Evolutionary conservation across 1,140 invertebrate species (phyloP).

Genomic region (Scylla paramamosain): DNA sequence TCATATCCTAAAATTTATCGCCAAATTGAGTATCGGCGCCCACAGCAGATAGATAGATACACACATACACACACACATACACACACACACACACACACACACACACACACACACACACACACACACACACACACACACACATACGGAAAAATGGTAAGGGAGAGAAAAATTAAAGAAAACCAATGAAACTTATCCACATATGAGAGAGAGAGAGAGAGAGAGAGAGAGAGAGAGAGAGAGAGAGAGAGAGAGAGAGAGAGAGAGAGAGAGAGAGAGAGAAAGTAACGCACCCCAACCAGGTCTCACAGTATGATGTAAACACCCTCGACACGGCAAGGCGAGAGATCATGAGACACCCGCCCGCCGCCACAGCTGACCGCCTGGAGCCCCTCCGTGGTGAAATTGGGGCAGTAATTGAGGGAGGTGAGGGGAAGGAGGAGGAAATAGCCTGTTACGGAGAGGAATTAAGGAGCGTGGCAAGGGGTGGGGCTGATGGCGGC

Average conservation of each 20-base stretch:
- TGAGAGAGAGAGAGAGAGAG: too few species aligned
- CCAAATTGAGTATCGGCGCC: neutral
- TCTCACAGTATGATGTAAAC: too few species aligned
- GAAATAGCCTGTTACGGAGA: conserved; percentile 22
- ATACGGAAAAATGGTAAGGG: too few species aligned
- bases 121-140: neutral
- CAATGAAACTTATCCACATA: too few species aligned
- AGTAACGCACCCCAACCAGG: neutral
- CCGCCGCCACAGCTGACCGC: neutral
- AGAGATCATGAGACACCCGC: too few species aligned
- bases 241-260: too few species aligned
- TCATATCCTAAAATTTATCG: conserved; percentile 23
- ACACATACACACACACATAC: conserved; percentile 2
- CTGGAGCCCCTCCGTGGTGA: neutral
- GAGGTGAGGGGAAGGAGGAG: conserved; percentile 8
- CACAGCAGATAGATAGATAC: neutral
- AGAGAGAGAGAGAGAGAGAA: neutral
- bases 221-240: too few species aligned
- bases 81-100: conserved; percentile 20
- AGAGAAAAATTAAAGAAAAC: too few species aligned
- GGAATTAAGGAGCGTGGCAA: neutral
- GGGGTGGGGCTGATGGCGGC: neutral
- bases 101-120: neutral
- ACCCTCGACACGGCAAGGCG: too few species aligned
- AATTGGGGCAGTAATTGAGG: neutral